These are phyloP conservation scores for Drosophila nr. fundita DNA, from an alignment of 2,888 invertebrate species.

Conservation along the genomic window DNA sequence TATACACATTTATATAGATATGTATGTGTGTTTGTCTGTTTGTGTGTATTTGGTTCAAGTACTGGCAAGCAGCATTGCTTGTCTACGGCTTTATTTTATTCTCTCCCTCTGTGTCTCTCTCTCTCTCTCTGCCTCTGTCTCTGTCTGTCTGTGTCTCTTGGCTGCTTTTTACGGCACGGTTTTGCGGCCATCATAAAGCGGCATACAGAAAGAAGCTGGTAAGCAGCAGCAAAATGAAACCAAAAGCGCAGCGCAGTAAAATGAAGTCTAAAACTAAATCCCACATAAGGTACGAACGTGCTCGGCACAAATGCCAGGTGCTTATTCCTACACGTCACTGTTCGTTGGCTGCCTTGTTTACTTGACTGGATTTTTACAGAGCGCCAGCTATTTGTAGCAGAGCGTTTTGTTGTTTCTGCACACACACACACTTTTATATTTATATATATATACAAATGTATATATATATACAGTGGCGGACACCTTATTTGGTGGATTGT, in stretches of 20 bases:
- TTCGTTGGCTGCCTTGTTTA: constrained; percentile 49
- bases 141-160: constrained; percentile 4
- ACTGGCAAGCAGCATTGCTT: constrained; percentile 44
- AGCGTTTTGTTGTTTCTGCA: constrained; percentile 42
- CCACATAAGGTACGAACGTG: constrained; percentile 81
- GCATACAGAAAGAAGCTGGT: constrained; percentile 57
- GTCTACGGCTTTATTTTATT: constrained; percentile 73
- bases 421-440: constrained; percentile 22
- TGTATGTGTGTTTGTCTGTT: constrained; percentile 21
- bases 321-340: constrained; percentile 58
- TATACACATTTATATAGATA: neutral
- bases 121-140: neutral
- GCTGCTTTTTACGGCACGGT: constrained; percentile 55
- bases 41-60: constrained; percentile 46
- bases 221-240: constrained; percentile 62
- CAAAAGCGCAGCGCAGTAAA: constrained; percentile 77
- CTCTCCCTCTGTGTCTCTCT: constrained; percentile 10
- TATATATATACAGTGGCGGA: too few relatives aligned
- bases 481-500: too few relatives aligned
- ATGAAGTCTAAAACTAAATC: constrained; percentile 80
- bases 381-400: constrained; percentile 65
- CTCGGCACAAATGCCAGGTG: constrained; percentile 80
- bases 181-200: constrained; percentile 74
- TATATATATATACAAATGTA: constrained; percentile 2
- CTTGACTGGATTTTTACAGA: constrained; percentile 71